phyloP scores from a whole-genome alignment of 2,113 vertebrate genomes.

The Phrynosoma blainvillii region DNA sequence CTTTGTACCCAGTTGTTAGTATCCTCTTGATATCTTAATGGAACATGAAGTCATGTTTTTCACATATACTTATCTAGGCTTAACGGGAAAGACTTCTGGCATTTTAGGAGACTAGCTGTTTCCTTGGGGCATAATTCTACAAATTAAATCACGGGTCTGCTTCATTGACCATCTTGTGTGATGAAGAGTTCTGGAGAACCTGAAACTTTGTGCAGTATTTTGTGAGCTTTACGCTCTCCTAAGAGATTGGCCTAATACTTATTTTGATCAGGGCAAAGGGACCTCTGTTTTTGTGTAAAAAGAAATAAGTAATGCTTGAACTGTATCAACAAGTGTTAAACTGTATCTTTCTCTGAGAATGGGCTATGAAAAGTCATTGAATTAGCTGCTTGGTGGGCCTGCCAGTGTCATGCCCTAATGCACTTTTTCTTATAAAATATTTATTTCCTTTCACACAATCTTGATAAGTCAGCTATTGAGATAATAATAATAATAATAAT shows the following conservation, averaged over 20 bases:
- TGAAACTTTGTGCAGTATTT: background rate
- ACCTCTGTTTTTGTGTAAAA: background rate
- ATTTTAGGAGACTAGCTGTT: background rate
- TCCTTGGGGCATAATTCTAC: background rate
- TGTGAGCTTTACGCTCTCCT: background rate
- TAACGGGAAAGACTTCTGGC: background rate
- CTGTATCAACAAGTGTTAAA: background rate
- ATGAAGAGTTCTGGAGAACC: background rate
- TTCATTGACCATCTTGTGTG: background rate
- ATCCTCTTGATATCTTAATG: background rate
- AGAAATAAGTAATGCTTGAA: background rate
- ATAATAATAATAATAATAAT: background rate
- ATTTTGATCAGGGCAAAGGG: no score
- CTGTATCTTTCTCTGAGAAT: background rate
- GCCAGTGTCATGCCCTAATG: background rate
- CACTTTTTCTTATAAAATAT: background rate
- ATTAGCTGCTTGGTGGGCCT: background rate
- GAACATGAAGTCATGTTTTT: background rate
- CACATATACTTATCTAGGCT: background rate
- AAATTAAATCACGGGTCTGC: background rate
- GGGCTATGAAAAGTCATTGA: background rate
- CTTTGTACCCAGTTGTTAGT: background rate
- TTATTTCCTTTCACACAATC: background rate
- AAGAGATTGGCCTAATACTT: background rate
- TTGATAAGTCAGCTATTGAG: background rate